phyloP scores from a whole-genome alignment of 2,888 invertebrate species.

The Rhagophthalmus giganteus region DNA sequence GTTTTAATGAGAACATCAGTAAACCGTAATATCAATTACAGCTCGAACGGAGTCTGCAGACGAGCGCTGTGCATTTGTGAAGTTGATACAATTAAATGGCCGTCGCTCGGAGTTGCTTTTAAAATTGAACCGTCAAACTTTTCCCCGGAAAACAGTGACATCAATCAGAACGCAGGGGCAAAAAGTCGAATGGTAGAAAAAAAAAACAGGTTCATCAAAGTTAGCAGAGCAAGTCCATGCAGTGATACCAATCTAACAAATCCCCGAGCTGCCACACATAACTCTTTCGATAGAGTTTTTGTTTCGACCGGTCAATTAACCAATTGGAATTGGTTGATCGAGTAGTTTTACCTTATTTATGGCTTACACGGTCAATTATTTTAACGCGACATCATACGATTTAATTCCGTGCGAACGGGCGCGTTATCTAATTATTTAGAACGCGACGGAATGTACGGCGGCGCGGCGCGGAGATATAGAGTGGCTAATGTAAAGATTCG shows the following conservation, averaged over 20 bases:
- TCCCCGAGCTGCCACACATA: slow-evolving; percentile 29
- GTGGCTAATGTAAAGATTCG: too few species aligned
- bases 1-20: too few species aligned
- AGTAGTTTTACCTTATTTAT: slow-evolving; percentile 31
- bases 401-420: slow-evolving; percentile 17
- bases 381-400: slow-evolving; percentile 18
- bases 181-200: slow-evolving; percentile 4
- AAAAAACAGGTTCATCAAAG: slow-evolving; percentile 24
- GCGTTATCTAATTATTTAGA: slow-evolving; percentile 21
- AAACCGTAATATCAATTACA: too few species aligned
- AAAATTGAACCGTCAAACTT: neutral
- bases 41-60: too few species aligned
- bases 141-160: slow-evolving; percentile 7
- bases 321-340: slow-evolving; percentile 30
- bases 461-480: too few species aligned
- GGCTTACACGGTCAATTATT: slow-evolving; percentile 20
- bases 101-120: neutral
- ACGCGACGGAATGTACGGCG: too few species aligned
- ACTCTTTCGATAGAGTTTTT: slow-evolving; percentile 30
- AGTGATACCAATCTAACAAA: slow-evolving; percentile 29
- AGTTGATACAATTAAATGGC: neutral
- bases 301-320: slow-evolving; percentile 31
- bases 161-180: slow-evolving; percentile 8
- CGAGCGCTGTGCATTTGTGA: too few species aligned
- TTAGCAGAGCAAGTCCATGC: slow-evolving; percentile 24